Percentiles rank a stretch among this genome's conserved stretches.
These are phyloP conservation scores for Brachymystax lenok DNA, from an alignment of 2,797 vertebrate species.

Conservation along the genomic window DNA sequence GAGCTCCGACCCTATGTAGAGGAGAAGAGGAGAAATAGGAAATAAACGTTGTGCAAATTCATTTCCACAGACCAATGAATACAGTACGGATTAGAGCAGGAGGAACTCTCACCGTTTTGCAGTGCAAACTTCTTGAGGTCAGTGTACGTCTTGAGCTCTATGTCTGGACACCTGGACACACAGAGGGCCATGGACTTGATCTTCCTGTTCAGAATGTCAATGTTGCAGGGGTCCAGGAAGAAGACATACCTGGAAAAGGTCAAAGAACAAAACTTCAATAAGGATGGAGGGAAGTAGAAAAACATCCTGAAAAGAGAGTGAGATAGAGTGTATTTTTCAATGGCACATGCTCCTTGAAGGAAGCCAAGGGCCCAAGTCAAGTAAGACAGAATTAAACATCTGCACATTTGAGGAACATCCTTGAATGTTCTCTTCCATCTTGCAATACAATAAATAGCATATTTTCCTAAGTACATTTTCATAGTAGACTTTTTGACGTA, in stretches of 20 bases:
- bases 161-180: conserved; percentile 85
- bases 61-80: background rate
- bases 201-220: conserved; percentile 86
- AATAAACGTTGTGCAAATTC: background rate
- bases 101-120: conserved; percentile 82
- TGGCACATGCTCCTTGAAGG: too few relatives aligned
- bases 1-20: conserved; percentile 81
- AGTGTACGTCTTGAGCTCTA: conserved; percentile 76
- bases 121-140: conserved; percentile 89
- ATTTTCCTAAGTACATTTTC: background rate
- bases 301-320: background rate
- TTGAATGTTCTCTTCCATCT: background rate
- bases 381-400: background rate
- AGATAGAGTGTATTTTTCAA: background rate
- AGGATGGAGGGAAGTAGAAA: background rate
- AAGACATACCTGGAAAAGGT: conserved; percentile 87
- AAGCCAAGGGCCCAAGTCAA: background rate
- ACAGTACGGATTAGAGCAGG: background rate
- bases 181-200: conserved; percentile 91
- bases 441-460: background rate
- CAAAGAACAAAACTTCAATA: background rate
- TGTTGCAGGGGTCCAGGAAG: conserved; percentile 95
- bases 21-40: background rate
- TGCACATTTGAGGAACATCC: background rate
- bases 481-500: background rate